Percentiles rank a stretch among this genome's conserved stretches.
These are phyloP conservation scores for Pogonus chalceus DNA, from an alignment of 1,140 invertebrate genomes.

Conservation along the genomic window DNA sequence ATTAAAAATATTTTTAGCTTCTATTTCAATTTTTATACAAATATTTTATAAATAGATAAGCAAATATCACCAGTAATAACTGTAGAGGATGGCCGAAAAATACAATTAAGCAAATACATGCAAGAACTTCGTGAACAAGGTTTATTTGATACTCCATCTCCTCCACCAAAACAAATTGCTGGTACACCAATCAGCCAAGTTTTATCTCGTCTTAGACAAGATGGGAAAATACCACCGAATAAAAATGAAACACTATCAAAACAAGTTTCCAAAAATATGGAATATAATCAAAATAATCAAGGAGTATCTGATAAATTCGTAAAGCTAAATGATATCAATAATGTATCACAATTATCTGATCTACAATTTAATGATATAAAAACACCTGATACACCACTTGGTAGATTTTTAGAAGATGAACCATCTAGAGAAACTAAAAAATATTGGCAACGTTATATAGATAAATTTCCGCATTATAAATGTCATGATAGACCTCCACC, in stretches of 20 bases:
- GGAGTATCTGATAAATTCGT: too few species aligned
- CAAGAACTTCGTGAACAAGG: not conserved
- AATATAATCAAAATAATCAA: too few species aligned
- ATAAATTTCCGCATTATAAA: conserved; percentile 37
- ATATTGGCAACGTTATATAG: conserved; percentile 38
- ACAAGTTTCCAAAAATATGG: not conserved
- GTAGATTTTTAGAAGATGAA: conserved; percentile 36
- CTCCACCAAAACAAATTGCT: not conserved
- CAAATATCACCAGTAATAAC: too few species aligned
- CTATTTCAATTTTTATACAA: too few species aligned
- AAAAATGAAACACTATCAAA: not conserved
- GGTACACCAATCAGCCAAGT: not conserved
- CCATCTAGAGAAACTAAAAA: conserved; percentile 42
- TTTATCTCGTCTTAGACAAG: not conserved
- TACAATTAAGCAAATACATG: not conserved
- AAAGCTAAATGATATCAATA: too few species aligned
- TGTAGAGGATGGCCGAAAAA: not conserved
- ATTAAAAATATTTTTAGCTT: too few species aligned
- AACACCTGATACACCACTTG: conserved; percentile 47
- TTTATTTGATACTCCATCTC: not conserved
- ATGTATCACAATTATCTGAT: too few species aligned
- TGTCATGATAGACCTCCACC: too few species aligned
- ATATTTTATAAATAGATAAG: too few species aligned
- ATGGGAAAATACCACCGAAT: not conserved
- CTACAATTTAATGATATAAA: conserved; percentile 36